Percentiles rank a stretch among this genome's conserved stretches.
These are phyloP conservation scores for Todiramphus saurophagus DNA, from an alignment of 2,113 vertebrate species.

Conservation along the genomic window DNA sequence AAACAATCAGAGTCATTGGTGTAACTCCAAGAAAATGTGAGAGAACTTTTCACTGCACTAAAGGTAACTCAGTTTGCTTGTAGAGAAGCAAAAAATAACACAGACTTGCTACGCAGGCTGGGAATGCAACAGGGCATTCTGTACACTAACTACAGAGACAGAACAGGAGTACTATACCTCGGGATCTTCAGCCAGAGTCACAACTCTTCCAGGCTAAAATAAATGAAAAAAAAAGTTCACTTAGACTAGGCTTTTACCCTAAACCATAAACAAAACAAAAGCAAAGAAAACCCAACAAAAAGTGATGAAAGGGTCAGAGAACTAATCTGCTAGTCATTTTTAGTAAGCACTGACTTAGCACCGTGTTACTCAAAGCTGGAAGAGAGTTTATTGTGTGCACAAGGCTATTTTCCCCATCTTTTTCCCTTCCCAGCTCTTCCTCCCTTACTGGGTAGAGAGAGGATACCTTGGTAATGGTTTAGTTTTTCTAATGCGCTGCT, in stretches of 20 bases:
- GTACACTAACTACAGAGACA: neutral
- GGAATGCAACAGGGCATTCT: neutral
- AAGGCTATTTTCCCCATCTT: neutral
- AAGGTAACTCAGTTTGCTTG: neutral
- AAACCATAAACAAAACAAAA: neutral
- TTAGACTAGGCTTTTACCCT: neutral
- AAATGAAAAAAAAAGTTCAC: neutral
- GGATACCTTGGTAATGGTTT: neutral
- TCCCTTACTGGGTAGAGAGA: neutral
- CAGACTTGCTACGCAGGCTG: neutral
- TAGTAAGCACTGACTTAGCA: neutral
- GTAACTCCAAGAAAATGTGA: neutral
- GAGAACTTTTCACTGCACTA: neutral
- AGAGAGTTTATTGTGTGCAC: neutral
- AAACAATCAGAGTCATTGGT: neutral
- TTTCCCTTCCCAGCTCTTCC: neutral
- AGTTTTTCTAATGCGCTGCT: neutral
- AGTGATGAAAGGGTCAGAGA: neutral
- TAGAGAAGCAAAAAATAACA: neutral
- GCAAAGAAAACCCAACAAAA: neutral
- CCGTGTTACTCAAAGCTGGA: neutral
- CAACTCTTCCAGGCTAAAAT: slow-evolving; percentile 94
- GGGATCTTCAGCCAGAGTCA: slow-evolving; percentile 93
- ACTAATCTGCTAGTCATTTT: neutral
- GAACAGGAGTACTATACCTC: slow-evolving; percentile 80